Conservation (phyloP, 2,113 vertebrate species). For the Cervus canadensis region DNA sequence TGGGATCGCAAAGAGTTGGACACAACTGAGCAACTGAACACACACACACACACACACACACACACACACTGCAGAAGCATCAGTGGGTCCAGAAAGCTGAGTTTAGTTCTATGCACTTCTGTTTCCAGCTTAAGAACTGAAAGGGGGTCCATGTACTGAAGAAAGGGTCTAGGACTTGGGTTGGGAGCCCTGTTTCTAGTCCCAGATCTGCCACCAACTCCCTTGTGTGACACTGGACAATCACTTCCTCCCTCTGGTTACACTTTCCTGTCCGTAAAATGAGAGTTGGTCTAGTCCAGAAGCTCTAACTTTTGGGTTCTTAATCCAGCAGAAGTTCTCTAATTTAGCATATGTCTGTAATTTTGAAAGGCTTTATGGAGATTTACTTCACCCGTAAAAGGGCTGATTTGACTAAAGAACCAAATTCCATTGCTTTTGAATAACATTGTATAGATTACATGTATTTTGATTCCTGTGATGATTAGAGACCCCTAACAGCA, state of each 20-base stretch:
- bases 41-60: too few species aligned
- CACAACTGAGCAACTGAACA: neutral
- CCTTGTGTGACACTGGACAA: neutral
- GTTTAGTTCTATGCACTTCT: neutral
- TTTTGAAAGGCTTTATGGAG: neutral
- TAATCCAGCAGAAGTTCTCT: neutral
- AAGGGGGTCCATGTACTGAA: neutral
- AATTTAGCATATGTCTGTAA: neutral
- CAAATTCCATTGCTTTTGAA: neutral
- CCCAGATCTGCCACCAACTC: neutral
- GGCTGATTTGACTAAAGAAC: neutral
- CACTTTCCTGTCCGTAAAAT: neutral
- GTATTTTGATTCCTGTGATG: too few species aligned
- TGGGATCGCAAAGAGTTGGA: neutral
- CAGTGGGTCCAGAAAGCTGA: neutral
- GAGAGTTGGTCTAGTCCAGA: neutral
- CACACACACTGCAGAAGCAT: neutral
- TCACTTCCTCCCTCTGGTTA: neutral
- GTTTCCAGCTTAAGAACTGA: neutral
- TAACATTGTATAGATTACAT: neutral
- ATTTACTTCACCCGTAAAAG: neutral
- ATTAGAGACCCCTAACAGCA: neutral
- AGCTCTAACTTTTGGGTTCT: neutral
- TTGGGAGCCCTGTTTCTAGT: neutral
- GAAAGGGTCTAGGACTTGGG: neutral